Conservation (phyloP, 2,113 vertebrate genomes). For the Cavia aperea region DNA sequence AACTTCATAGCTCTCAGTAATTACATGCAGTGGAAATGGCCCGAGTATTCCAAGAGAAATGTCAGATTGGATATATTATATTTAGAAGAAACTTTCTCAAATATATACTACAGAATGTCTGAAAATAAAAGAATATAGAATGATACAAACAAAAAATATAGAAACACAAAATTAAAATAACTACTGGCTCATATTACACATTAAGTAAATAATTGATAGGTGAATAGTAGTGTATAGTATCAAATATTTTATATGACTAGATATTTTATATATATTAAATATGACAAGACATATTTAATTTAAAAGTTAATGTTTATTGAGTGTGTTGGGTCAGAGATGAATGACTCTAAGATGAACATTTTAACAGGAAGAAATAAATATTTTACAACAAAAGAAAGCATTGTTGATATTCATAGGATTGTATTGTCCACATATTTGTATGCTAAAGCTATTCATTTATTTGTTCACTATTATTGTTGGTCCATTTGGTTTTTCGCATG, state of each 20-base stretch:
- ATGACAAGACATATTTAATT: neutral
- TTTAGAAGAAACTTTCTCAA: neutral
- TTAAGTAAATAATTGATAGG: neutral
- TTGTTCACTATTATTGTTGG: neutral
- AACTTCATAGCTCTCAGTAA: constrained; percentile 14
- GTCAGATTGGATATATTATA: neutral
- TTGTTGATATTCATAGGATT: neutral
- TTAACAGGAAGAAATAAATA: neutral
- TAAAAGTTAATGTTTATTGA: neutral
- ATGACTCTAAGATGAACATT: neutral
- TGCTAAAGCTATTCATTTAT: neutral
- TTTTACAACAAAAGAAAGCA: neutral
- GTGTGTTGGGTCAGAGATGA: neutral
- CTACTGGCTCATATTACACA: neutral
- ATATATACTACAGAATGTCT: neutral
- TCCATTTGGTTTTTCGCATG: neutral
- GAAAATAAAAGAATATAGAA: neutral
- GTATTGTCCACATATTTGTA: neutral
- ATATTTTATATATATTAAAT: neutral
- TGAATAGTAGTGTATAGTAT: neutral
- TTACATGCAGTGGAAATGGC: constrained; percentile 25
- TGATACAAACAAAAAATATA: neutral
- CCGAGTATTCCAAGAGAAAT: constrained; percentile 29
- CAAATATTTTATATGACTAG: neutral
- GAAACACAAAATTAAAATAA: neutral